Conservation (phyloP, 2,888 invertebrate genomes). For the Stegophylla sp. region DNA sequence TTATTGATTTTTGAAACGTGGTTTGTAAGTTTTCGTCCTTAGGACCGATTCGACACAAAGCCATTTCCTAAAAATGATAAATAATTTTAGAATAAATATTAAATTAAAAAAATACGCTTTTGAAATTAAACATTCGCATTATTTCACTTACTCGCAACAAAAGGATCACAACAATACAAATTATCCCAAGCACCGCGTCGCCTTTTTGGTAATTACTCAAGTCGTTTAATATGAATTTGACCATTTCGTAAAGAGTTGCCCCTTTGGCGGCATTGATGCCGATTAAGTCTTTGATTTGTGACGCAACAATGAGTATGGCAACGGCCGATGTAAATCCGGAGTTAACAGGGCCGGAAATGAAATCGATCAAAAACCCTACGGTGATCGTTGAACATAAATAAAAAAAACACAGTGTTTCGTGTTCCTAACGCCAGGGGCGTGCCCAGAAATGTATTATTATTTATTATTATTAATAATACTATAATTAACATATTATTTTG, state of each 20-base stretch:
- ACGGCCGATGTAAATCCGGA: constrained; percentile 91
- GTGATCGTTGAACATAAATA: constrained; percentile 61
- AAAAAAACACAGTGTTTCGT: constrained; percentile 7
- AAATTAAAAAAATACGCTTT: neutral
- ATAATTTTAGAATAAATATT: neutral
- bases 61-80: constrained; percentile 69
- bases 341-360: constrained; percentile 87
- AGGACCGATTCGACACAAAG: constrained; percentile 72
- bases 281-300: constrained; percentile 85
- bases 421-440: no score
- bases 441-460: no score
- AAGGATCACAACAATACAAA: constrained; percentile 78
- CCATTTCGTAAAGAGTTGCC: constrained; percentile 79
- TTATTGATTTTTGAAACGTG: constrained; percentile 70
- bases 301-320: constrained; percentile 84
- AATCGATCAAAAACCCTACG: constrained; percentile 82
- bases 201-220: constrained; percentile 73
- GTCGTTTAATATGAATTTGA: constrained; percentile 75
- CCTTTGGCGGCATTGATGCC: constrained; percentile 77
- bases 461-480: no score
- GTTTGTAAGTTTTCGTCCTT: constrained; percentile 65
- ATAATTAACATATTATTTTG: no score
- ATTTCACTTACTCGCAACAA: constrained; percentile 74
- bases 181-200: constrained; percentile 78
- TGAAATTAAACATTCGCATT: neutral